Evolutionary conservation across 35 echinoderm and acorn worm genomes (phyloP).

Genomic region (Stichopus chloronotus): DNA sequence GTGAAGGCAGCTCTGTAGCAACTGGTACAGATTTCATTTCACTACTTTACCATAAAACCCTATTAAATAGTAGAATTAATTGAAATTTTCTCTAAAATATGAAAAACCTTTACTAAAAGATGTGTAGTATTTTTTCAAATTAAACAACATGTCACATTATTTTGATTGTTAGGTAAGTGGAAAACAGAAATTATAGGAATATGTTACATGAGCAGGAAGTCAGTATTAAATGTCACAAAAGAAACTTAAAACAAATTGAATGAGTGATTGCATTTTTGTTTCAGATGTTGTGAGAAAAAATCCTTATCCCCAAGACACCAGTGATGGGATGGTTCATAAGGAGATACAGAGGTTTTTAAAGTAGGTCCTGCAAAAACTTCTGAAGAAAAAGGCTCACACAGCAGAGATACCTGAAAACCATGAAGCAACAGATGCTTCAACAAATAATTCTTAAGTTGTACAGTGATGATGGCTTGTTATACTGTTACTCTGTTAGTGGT

Average conservation of each 20-base stretch:
- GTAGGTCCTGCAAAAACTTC: conserved; percentile 8
- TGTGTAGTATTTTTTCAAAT: not conserved
- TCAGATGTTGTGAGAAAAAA: conserved; percentile 22
- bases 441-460: no score
- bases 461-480: no score
- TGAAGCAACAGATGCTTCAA: conserved; percentile 9
- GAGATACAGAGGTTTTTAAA: conserved; percentile 28
- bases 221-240: no score
- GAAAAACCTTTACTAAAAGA: not conserved
- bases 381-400: not conserved
- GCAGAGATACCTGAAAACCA: not conserved
- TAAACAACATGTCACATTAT: not conserved
- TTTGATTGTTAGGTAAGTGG: not conserved
- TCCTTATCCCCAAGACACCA: not conserved
- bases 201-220: no score
- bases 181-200: not conserved
- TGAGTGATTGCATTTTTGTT: conserved; percentile 6
- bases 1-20: no score
- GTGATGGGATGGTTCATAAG: not conserved
- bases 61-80: conserved; percentile 9
- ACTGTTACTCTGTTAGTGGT: no score
- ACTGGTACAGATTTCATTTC: no score
- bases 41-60: no score
- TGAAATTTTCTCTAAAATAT: not conserved
- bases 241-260: no score